phyloP scores from a whole-genome alignment of 2,888 invertebrate genomes.

The Osmoderma eremita region DNA sequence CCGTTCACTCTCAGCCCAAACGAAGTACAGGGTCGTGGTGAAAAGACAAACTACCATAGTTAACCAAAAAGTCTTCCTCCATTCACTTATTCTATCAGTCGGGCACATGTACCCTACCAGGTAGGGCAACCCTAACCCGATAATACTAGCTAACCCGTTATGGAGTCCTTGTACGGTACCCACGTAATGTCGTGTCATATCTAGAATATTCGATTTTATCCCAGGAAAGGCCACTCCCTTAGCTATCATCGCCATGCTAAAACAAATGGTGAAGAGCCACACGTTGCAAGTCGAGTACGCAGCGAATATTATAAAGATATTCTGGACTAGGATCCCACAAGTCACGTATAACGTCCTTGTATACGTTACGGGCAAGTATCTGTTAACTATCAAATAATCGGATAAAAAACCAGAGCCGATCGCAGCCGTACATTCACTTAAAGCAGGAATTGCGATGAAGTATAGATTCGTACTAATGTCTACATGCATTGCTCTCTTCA shows the following conservation, averaged over 20 bases:
- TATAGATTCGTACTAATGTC: too few relatives aligned
- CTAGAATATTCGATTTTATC: neutral
- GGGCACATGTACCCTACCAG: neutral
- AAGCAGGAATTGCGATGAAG: too few relatives aligned
- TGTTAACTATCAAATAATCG: constrained; percentile 16
- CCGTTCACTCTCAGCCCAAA: constrained; percentile 1
- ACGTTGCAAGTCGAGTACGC: neutral
- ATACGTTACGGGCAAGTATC: neutral
- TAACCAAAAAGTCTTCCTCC: constrained; percentile 7
- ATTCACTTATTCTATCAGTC: neutral
- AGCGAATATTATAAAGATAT: neutral
- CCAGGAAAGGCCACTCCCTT: constrained; percentile 1
- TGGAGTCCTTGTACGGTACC: constrained; percentile 3
- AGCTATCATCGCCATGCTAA: neutral
- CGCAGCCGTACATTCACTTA: too few relatives aligned
- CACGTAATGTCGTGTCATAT: constrained; percentile 5
- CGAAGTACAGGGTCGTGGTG: constrained; percentile 8
- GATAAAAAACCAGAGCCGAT: neutral
- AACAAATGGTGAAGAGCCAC: neutral
- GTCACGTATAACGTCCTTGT: neutral
- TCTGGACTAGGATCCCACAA: neutral
- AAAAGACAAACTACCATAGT: neutral
- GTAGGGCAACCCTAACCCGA: neutral
- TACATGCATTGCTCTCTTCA: too few relatives aligned
- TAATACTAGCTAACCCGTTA: neutral